Conservation (phyloP, 2,888 invertebrate species). For the Drosophila basisetae region DNA sequence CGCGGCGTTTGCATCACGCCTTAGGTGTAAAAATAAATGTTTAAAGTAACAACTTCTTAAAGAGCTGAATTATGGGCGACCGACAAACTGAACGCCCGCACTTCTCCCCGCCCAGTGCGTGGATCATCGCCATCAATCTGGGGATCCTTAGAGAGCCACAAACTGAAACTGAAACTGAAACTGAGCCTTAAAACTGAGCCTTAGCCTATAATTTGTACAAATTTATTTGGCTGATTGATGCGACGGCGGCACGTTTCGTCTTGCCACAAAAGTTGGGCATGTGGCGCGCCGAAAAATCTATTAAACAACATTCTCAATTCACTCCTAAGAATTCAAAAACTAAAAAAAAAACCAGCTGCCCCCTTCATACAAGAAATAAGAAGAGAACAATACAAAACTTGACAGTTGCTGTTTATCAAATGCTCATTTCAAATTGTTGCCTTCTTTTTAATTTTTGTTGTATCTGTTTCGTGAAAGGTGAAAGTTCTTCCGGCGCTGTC, state of each 20-base stretch:
- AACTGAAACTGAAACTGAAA: constrained; percentile 2
- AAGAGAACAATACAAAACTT: constrained; percentile 35
- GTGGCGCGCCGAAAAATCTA: constrained; percentile 70
- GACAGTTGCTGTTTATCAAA: constrained; percentile 56
- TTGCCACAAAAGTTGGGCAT: constrained; percentile 66
- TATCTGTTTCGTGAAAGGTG: constrained; percentile 58
- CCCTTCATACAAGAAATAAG: neutral
- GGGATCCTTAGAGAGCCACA: constrained; percentile 48
- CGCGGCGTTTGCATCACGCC: constrained; percentile 65
- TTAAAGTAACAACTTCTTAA: constrained; percentile 81
- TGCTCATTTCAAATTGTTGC: constrained; percentile 47
- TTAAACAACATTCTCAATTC: constrained; percentile 51
- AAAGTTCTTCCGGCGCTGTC: constrained; percentile 77
- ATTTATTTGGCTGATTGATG: constrained; percentile 81
- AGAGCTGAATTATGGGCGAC: constrained; percentile 71
- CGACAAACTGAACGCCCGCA: constrained; percentile 10
- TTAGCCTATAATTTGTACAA: constrained; percentile 79
- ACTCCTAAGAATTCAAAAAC: constrained; percentile 15
- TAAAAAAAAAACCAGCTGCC: constrained; percentile 57
- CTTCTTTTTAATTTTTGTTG: neutral
- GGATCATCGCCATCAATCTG: constrained; percentile 62
- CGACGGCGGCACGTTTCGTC: constrained; percentile 63
- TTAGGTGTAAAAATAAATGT: constrained; percentile 83
- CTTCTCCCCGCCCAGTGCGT: neutral
- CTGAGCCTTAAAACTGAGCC: neutral